Evolutionary conservation across 2,797 vertebrate species (phyloP).

Genomic region (Lithobates sylvaticus): DNA sequence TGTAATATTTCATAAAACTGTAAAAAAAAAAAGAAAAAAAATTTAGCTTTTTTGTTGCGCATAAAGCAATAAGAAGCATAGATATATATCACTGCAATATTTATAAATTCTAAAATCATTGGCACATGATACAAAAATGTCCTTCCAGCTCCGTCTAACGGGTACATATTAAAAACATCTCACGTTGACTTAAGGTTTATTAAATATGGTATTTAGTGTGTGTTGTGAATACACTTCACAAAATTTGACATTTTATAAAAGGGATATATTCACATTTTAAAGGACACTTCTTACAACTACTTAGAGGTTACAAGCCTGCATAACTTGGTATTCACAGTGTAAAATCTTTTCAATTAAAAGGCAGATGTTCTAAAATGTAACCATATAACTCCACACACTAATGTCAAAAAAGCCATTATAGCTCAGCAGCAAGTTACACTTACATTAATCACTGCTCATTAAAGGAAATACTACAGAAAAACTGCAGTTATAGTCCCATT

Average conservation of each 20-base stretch:
- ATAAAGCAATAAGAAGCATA: too few species aligned
- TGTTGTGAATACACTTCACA: background rate
- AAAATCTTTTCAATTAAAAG: slow-evolving; percentile 51
- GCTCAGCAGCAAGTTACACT: slow-evolving; percentile 7
- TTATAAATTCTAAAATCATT: background rate
- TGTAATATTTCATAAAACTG: too few species aligned
- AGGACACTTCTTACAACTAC: slow-evolving; percentile 31
- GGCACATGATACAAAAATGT: background rate
- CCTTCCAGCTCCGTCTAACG: background rate
- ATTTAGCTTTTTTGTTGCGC: too few species aligned
- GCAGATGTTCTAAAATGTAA: slow-evolving; percentile 45
- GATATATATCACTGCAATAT: too few species aligned
- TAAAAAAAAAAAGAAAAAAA: too few species aligned
- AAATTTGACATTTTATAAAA: background rate
- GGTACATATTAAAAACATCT: background rate
- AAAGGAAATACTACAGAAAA: slow-evolving; percentile 1
- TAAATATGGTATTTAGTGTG: background rate
- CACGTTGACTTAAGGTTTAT: background rate
- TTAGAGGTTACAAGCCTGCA: slow-evolving; percentile 25
- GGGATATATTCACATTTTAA: slow-evolving; percentile 28
- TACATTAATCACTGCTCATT: slow-evolving; percentile 28
- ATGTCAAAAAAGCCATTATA: slow-evolving; percentile 54
- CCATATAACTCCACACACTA: slow-evolving; percentile 13
- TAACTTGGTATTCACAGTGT: slow-evolving; percentile 32
- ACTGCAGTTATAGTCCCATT: background rate